These are phyloP conservation scores for Drosophila stalkeri DNA, from an alignment of 2,888 invertebrate genomes.

Conservation along the genomic window DNA sequence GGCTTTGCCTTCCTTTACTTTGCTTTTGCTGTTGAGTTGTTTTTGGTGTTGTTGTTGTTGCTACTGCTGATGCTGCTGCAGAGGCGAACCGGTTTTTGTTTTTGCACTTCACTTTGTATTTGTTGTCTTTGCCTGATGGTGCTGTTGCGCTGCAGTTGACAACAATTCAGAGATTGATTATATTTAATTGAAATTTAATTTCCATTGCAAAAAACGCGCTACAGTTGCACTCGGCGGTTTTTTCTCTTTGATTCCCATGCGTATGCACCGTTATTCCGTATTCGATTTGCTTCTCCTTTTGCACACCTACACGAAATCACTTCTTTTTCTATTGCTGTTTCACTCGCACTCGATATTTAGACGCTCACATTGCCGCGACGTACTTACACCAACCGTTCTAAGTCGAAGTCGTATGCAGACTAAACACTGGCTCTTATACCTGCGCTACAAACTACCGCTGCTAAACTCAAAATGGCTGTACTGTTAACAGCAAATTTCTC, in stretches of 20 bases:
- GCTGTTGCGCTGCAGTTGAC: constrained; percentile 43
- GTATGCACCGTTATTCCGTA: constrained; percentile 68
- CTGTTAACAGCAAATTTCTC: constrained; percentile 19
- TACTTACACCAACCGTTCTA: constrained; percentile 45
- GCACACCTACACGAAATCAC: constrained; percentile 50
- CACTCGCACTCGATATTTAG: constrained; percentile 56
- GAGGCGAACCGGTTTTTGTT: constrained; percentile 79
- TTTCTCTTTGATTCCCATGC: constrained; percentile 33
- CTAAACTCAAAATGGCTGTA: constrained; percentile 47
- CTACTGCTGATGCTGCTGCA: constrained; percentile 57
- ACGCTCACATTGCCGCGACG: constrained; percentile 41
- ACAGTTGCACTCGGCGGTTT: constrained; percentile 44
- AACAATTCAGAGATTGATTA: constrained; percentile 49
- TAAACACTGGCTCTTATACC: constrained; percentile 49
- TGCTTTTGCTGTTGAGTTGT: constrained; percentile 46
- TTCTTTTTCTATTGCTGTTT: constrained; percentile 49
- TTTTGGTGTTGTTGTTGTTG: constrained; percentile 48
- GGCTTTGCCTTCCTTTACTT: constrained; percentile 50
- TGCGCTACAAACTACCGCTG: constrained; percentile 1
- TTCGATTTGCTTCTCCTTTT: constrained; percentile 44
- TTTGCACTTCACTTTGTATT: constrained; percentile 77
- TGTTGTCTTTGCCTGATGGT: constrained; percentile 32
- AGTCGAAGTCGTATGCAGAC: constrained; percentile 60
- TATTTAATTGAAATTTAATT: constrained; percentile 22
- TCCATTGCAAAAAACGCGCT: constrained; percentile 21